Conservation (phyloP, 2,113 vertebrate species). For the Lagenorhynchus albirostris region DNA sequence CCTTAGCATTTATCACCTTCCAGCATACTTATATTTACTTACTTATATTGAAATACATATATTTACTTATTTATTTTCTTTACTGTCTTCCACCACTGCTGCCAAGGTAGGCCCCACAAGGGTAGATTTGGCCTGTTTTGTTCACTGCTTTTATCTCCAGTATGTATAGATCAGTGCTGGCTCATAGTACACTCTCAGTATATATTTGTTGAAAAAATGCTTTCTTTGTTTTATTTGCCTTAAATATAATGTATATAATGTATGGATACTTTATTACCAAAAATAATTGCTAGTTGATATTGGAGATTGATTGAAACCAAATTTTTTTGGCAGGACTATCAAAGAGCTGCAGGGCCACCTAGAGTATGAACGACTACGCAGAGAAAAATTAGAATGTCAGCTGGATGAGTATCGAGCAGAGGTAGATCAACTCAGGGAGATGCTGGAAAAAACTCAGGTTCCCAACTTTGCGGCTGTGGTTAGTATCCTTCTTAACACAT, state of each 20-base stretch:
- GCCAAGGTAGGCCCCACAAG: neutral
- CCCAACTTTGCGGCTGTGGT: neutral
- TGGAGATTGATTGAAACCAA: neutral
- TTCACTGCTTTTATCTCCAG: neutral
- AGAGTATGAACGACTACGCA: constrained; percentile 81
- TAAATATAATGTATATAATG: neutral
- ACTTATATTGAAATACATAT: neutral
- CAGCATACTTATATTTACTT: neutral
- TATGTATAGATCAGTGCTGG: neutral
- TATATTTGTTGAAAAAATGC: neutral
- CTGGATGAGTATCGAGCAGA: constrained; percentile 82
- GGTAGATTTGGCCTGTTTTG: neutral
- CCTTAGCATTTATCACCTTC: neutral
- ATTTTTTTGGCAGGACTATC: constrained; percentile 72
- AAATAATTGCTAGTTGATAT: constrained; percentile 23
- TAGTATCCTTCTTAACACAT: neutral
- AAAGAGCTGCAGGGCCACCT: constrained; percentile 82
- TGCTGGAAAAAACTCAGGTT: constrained; percentile 29
- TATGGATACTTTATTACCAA: neutral
- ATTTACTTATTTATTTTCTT: neutral
- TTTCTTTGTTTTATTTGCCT: constrained; percentile 38
- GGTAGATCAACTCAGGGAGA: constrained; percentile 73
- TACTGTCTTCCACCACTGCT: neutral
- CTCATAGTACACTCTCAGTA: neutral
- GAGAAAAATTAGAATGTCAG: constrained; percentile 86